phyloP scores from a whole-genome alignment of 2,888 invertebrate genomes.

The Leptopilina myrica region DNA sequence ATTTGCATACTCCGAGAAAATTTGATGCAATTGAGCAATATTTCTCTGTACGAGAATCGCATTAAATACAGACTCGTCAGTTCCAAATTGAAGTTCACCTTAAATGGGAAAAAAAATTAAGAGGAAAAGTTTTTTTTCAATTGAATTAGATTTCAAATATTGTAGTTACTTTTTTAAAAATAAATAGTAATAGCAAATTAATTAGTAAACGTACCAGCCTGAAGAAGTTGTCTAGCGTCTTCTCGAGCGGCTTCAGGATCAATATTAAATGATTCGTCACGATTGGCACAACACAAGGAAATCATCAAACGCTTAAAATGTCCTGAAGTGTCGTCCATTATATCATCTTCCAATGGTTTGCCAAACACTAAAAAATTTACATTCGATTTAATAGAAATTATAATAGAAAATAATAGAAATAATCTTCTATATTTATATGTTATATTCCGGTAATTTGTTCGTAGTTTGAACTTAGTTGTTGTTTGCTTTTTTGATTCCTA shows the following conservation, averaged over 20 bases:
- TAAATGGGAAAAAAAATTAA: background rate
- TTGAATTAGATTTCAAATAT: background rate
- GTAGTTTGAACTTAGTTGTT: too few species aligned
- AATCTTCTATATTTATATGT: too few species aligned
- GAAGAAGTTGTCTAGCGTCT: conserved; percentile 88
- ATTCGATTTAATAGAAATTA: background rate
- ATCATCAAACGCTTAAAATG: conserved; percentile 93
- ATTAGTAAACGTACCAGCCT: conserved; percentile 82
- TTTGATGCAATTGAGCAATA: conserved; percentile 80
- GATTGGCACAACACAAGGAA: conserved; percentile 87
- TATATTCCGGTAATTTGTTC: too few species aligned
- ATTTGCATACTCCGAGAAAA: conserved; percentile 85
- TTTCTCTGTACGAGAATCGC: conserved; percentile 89
- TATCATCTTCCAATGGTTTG: conserved; percentile 87
- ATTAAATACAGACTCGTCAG: conserved; percentile 92
- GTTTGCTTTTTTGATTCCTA: too few species aligned
- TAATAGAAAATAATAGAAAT: too few species aligned
- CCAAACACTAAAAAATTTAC: conserved; percentile 83
- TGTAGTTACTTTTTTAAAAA: background rate
- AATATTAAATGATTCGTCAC: conserved; percentile 88
- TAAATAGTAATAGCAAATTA: background rate
- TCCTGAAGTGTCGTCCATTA: conserved; percentile 93
- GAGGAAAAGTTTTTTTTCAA: too few species aligned
- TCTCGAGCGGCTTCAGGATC: conserved; percentile 85
- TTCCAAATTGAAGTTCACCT: conserved; percentile 83